Base-by-base conservation (phyloP, 1,140 invertebrate species). In the Carposina sasakii region DNA sequence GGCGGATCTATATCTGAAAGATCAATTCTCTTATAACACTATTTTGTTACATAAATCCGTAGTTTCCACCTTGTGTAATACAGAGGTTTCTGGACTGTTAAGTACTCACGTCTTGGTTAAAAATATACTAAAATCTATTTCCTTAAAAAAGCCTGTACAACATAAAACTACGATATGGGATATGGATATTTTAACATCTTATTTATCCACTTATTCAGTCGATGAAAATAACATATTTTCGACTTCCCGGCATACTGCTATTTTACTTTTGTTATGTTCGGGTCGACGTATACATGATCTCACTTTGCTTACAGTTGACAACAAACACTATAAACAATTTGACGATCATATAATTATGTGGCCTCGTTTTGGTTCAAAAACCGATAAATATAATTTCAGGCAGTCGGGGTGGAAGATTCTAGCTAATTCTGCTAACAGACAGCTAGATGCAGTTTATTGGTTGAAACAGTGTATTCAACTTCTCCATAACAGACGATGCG, bases 11-110 rank as follows among this genome's bases (percentile, higher is more conserved):
- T 48, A 53, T 44, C 30, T 41, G 12, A 28, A 20, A 41, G 2
- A 52, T 13, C 37, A 48, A 59, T 49, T 59, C 37, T 30, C 52
- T 44, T 57, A 59, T 31, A 67, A 48, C 17, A 72, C 65, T 10
- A 69, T 72, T 44, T 28, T 65, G 20, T 44, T 69, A 1, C 60
- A 71, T 49, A 74, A 69, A 40, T 71, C 67, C 13, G 61, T 64
- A 2, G 46, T 69, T 9, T 54, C 59, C 2, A 69, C 69, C 3
- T 62, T 71, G 20, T 52, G 50, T 21, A 56, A 51, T 30, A 15
- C 40, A 10, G 20, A 48, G 9, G 23, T 37, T 0, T 47, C 39
- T 19, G 21, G 24, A 30, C n/a, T 28, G 16, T 34, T 56, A 22
- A 46, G 39, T 41, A 49, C 48, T 16, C 48, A 60, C 51, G 20